A percentile compares a stretch with the other conserved stretches of the same genome.
phyloP scores from a whole-genome alignment of 2,797 vertebrate genomes.

The Microchirus variegatus region DNA sequence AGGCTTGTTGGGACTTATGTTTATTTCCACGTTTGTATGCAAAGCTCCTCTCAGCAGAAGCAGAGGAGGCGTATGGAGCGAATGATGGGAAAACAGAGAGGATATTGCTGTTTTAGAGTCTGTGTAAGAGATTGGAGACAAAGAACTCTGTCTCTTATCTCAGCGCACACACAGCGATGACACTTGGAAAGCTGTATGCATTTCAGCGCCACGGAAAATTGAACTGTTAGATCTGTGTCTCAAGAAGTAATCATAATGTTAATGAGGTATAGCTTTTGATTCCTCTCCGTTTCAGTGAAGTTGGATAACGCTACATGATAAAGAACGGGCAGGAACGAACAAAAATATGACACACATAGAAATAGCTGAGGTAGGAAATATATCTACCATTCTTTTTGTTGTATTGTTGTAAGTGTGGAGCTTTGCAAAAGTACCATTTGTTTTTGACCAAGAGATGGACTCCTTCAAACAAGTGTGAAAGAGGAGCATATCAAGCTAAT shows the following conservation, averaged over 20 bases:
- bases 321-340: no score
- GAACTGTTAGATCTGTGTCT: constrained; percentile 30
- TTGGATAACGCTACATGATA: no score
- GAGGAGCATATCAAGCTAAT: no score
- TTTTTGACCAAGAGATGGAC: no score
- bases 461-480: no score
- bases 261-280: constrained; percentile 23
- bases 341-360: no score
- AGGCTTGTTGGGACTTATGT: constrained; percentile 36
- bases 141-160: constrained; percentile 39
- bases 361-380: no score
- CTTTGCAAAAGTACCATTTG: no score
- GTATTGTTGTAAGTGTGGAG: no score
- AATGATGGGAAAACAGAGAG: not conserved
- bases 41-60: constrained; percentile 13
- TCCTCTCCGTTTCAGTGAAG: constrained; percentile 3
- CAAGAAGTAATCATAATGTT: constrained; percentile 4
- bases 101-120: constrained; percentile 2
- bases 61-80: constrained; percentile 10
- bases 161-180: constrained; percentile 13
- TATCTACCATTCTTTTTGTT: no score
- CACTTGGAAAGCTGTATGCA: constrained; percentile 27
- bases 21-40: constrained; percentile 30
- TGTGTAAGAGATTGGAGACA: constrained; percentile 30
- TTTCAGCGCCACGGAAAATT: constrained; percentile 10